Evolutionary conservation across 2,888 invertebrate genomes (phyloP), one percentile per base, ranked within the genome.

Genomic region (Ametastegia equiseti): DNA sequence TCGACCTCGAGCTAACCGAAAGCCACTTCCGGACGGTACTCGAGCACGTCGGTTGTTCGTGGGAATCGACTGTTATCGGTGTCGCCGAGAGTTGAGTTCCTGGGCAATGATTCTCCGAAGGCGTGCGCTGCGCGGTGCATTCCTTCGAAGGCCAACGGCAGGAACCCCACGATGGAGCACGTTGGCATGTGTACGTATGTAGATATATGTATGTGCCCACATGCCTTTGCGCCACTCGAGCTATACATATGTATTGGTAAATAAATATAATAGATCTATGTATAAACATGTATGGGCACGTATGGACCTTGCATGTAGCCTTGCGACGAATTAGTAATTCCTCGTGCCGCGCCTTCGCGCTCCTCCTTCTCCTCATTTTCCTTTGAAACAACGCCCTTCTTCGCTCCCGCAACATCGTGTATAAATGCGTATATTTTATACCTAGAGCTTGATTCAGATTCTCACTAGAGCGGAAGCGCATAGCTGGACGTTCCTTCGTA

Each of bases 391-490:
- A 45, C 71, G 33, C 71, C 54, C 65, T 45, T 82, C 82, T 80
- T 36, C 81, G 9, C 47, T 69, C 78, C 71, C 60, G 65, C 77
- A 77, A 79, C 69, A 36, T 73, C 67, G n/a, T 30, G n/a, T 33
- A 23, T 13, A 73, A 60, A 36, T 71, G 69, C 69, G 36, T 67
- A 15, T 42, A 23, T 71, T 4, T 71, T 71, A 39, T n/a, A n/a
- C n/a, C n/a, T n/a, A n/a, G n/a, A 69, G 80, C 60, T 69, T 63
- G 80, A 54, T 65, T 82, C 60, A 73, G 82, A 86, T 87, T 87
- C 86, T 83, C 84, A 85, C 85, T 86, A 86, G 86, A 85, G 84
- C 86, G 87, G 87, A 87, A 87, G 85, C 86, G 86, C 86, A 86
- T 87, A 86, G 85, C 84, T 86, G 81, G 84, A 81, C 85, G 86